Evolutionary conservation across 2,113 vertebrate genomes (phyloP).

Genomic region (Platichthys flesus): DNA sequence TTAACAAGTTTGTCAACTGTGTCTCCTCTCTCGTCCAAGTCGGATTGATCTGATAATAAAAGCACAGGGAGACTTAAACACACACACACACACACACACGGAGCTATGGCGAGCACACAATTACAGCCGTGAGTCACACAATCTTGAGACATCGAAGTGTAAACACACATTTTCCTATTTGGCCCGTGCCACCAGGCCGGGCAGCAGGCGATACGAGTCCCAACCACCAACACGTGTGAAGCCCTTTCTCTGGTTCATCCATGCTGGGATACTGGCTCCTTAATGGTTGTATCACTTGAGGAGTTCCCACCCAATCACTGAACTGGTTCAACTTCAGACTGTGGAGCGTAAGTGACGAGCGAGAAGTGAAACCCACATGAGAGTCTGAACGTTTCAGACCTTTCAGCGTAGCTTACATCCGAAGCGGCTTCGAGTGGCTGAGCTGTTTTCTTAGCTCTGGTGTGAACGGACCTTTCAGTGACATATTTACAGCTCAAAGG

Average conservation of each 20-base stretch:
- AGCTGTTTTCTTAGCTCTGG: too few species aligned
- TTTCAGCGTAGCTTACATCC: too few species aligned
- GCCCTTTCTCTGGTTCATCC: too few species aligned
- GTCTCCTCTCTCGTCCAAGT: neutral
- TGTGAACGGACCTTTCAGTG: too few species aligned
- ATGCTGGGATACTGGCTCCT: slow-evolving; percentile 4
- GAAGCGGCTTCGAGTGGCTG: too few species aligned
- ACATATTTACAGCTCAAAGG: too few species aligned
- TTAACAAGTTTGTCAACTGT: neutral
- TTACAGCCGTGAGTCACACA: slow-evolving; percentile 43
- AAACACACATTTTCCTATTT: slow-evolving; percentile 26
- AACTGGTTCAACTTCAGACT: neutral
- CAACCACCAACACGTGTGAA: too few species aligned
- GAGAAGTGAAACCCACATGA: too few species aligned
- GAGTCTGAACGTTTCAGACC: too few species aligned
- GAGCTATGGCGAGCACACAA: slow-evolving; percentile 31
- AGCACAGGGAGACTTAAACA: slow-evolving; percentile 6
- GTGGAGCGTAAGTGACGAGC: too few species aligned
- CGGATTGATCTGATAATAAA: slow-evolving; percentile 24
- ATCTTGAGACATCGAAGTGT: slow-evolving; percentile 44
- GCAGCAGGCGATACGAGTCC: too few species aligned
- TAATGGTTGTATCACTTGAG: slow-evolving; percentile 7
- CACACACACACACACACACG: neutral
- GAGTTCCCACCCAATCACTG: neutral
- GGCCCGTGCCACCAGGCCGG: too few species aligned